Evolutionary conservation across 1,140 invertebrate genomes (phyloP).

Genomic region (Heliconius eleuchia): DNA sequence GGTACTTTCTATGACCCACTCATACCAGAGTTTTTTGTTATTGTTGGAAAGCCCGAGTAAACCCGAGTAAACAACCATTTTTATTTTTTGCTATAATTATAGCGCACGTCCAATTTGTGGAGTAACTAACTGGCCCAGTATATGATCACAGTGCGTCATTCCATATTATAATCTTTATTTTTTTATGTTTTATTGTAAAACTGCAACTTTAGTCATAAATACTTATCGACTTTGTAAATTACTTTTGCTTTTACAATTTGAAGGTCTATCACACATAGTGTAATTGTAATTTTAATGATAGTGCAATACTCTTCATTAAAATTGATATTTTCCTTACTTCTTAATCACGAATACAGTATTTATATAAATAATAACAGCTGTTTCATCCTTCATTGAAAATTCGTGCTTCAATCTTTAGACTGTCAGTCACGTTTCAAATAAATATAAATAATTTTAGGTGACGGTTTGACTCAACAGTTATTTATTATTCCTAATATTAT

Average conservation of each 20-base stretch:
- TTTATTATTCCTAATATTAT: constrained; percentile 8
- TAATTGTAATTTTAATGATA: constrained; percentile 10
- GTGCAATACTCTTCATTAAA: constrained; percentile 14
- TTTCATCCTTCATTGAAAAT: constrained; percentile 41
- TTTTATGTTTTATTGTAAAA: not conserved
- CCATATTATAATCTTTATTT: not conserved
- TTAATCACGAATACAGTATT: constrained; percentile 33
- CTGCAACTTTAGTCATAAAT: not conserved
- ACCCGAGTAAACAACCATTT: too few species aligned
- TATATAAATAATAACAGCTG: constrained; percentile 36
- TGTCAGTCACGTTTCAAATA: constrained; percentile 41
- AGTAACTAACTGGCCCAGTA: too few species aligned
- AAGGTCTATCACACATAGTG: not conserved
- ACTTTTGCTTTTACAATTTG: not conserved
- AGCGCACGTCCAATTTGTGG: too few species aligned
- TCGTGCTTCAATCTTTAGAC: constrained; percentile 35
- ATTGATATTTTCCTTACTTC: constrained; percentile 20
- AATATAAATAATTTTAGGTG: constrained; percentile 27
- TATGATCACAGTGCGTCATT: not conserved
- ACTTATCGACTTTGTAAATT: not conserved
- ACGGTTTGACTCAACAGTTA: constrained; percentile 21
- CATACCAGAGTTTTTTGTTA: too few species aligned
- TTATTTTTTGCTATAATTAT: too few species aligned
- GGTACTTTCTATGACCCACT: too few species aligned
- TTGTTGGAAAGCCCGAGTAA: too few species aligned